These are phyloP conservation scores for Stramonita haemastoma DNA, from an alignment of 2,888 invertebrate genomes.

Conservation along the genomic window DNA sequence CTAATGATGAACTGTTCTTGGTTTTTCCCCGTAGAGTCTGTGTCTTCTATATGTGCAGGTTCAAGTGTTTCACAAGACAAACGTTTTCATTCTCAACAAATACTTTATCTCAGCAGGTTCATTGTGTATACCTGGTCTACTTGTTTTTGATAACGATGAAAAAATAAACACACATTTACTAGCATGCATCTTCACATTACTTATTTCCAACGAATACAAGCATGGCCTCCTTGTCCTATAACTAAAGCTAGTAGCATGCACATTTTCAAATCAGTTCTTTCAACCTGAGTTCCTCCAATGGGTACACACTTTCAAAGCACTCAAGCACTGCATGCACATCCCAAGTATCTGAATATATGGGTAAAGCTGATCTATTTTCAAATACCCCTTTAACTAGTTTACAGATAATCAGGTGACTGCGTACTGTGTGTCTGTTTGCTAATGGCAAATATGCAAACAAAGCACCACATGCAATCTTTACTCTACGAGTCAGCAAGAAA, in stretches of 20 bases:
- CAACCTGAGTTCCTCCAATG: background rate
- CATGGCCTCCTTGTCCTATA: background rate
- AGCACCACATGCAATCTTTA: background rate
- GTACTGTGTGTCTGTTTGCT: background rate
- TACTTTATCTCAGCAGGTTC: background rate
- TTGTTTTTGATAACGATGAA: background rate
- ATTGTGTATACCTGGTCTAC: background rate
- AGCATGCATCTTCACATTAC: slow-evolving; percentile 3
- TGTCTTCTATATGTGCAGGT: no score
- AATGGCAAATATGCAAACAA: background rate
- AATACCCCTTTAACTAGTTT: background rate
- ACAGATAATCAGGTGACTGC: background rate
- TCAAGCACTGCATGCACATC: background rate
- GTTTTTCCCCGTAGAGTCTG: no score
- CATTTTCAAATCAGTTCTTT: background rate
- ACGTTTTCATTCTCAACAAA: no score
- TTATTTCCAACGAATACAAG: background rate
- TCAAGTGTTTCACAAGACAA: no score
- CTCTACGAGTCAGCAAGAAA: background rate
- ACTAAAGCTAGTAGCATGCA: background rate
- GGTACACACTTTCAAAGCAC: background rate
- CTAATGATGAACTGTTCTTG: no score
- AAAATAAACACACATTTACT: slow-evolving; percentile 2
- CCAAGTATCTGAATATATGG: background rate
- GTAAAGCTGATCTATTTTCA: background rate